Conservation (phyloP, 2,888 invertebrate species). For the Tridacna crocea region DNA sequence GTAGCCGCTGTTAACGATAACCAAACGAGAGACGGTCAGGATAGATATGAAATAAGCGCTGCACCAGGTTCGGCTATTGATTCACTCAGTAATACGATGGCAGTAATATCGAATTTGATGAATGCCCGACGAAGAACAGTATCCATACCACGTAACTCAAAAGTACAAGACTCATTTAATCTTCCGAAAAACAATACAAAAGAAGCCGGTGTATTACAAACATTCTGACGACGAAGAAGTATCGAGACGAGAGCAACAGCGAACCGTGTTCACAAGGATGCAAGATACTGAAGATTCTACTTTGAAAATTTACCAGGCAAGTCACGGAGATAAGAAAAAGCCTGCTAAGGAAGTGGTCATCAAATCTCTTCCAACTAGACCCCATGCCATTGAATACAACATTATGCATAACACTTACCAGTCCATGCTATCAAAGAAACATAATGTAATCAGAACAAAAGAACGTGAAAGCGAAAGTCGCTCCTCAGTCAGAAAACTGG, state of each 20-base stretch:
- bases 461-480: slow-evolving; percentile 6
- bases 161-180: slow-evolving; percentile 49
- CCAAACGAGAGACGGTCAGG: slow-evolving; percentile 9
- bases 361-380: slow-evolving; percentile 10
- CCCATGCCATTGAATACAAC: slow-evolving; percentile 14
- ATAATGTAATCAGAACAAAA: background rate
- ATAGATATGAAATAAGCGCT: slow-evolving; percentile 2
- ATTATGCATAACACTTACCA: slow-evolving; percentile 10
- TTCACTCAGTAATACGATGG: slow-evolving; percentile 44
- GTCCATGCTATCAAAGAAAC: background rate
- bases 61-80: slow-evolving; percentile 38
- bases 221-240: slow-evolving; percentile 63
- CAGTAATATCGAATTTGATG: slow-evolving; percentile 59
- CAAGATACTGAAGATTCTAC: slow-evolving; percentile 18
- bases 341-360: slow-evolving; percentile 23
- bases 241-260: slow-evolving; percentile 13
- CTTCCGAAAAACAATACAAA: slow-evolving; percentile 59
- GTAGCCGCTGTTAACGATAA: slow-evolving; percentile 73
- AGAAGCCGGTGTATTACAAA: slow-evolving; percentile 68
- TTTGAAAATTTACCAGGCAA: background rate
- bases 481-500: slow-evolving; percentile 40
- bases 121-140: slow-evolving; percentile 57
- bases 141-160: slow-evolving; percentile 64
- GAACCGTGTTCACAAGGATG: background rate
- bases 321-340: slow-evolving; percentile 28